Conservation (phyloP, 92 coral and sea anemone species). For the Porites divaricata region DNA sequence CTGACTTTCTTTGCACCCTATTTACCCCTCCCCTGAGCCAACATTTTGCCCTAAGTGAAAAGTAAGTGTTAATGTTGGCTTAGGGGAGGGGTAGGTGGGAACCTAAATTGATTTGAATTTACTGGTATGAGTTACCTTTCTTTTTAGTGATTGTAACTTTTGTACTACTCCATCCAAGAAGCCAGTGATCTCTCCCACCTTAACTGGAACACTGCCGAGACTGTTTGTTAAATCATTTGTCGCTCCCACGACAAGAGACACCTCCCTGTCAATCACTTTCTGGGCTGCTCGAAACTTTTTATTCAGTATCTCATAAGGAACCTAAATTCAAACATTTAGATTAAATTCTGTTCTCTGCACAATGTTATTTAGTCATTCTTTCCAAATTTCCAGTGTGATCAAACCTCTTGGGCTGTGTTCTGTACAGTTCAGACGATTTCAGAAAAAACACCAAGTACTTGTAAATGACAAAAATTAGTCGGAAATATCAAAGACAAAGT, state of each 20-base stretch:
- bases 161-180: conserved; percentile 93
- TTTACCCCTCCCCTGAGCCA: no score
- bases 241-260: conserved; percentile 85
- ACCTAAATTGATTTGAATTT: no score
- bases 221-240: conserved; percentile 82
- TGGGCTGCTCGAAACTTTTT: conserved; percentile 97
- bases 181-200: conserved; percentile 85
- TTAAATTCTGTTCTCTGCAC: not conserved
- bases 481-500: no score
- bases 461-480: no score
- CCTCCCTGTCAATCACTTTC: conserved; percentile 97
- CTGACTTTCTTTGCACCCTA: no score
- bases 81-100: no score
- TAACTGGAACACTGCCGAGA: conserved; percentile 75
- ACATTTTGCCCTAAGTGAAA: no score
- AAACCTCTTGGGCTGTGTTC: no score
- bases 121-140: conserved; percentile 70
- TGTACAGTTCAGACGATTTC: not conserved
- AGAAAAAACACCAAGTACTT: no score
- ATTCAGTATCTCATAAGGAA: conserved; percentile 95
- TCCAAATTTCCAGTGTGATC: no score
- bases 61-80: no score
- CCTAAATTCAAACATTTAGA: conserved; percentile 45
- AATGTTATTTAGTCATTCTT: no score
- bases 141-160: conserved; percentile 86